These are phyloP conservation scores for Platyura marginata DNA, from an alignment of 1,140 invertebrate species.

Conservation along the genomic window DNA sequence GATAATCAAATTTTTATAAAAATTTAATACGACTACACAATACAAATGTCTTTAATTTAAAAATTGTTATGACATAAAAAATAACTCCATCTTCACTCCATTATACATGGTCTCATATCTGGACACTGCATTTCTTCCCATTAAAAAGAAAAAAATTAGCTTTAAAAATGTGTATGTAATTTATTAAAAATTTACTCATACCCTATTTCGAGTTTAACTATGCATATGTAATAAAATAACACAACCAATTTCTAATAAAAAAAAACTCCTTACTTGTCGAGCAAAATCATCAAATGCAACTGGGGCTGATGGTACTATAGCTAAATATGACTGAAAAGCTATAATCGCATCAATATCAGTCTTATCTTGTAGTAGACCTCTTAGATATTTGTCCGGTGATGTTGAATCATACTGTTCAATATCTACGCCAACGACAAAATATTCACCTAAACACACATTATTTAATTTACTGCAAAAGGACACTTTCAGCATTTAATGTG, in stretches of 20 bases:
- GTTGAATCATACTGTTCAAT: constrained; percentile 66
- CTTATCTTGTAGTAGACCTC: constrained; percentile 46
- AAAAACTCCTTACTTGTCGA: constrained; percentile 20
- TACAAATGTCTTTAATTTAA: no score
- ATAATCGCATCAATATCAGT: constrained; percentile 22
- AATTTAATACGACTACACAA: no score
- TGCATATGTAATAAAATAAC: neutral
- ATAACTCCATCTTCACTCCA: no score
- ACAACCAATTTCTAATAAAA: neutral
- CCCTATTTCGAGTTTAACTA: neutral
- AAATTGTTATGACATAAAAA: no score
- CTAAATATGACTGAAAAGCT: constrained; percentile 52
- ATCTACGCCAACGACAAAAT: constrained; percentile 79
- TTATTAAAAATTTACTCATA: neutral
- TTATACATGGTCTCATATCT: no score
- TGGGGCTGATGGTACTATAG: constrained; percentile 48
- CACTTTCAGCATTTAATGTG: no score
- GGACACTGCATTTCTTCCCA: no score
- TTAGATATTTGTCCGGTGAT: constrained; percentile 53
- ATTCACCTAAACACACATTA: constrained; percentile 43
- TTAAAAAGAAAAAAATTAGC: no score
- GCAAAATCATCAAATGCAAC: constrained; percentile 57
- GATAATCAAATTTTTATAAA: no score
- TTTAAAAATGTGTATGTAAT: neutral
- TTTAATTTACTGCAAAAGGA: neutral